These are phyloP conservation scores for Drosophila mayaguana DNA, from an alignment of 2,888 invertebrate species.

Conservation along the genomic window DNA sequence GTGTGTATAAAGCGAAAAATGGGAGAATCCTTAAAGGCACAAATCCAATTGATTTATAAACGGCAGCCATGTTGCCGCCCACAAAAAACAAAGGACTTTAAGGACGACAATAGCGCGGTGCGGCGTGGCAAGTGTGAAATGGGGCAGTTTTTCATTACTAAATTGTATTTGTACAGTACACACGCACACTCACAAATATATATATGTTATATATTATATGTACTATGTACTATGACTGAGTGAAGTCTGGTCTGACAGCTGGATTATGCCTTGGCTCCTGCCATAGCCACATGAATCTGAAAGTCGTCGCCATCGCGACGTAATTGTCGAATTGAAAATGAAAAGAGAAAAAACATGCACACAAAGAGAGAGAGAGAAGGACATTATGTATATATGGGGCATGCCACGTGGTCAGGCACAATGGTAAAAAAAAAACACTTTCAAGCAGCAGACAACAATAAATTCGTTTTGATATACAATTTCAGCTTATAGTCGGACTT, in stretches of 20 bases:
- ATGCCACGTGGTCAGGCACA: constrained; percentile 8
- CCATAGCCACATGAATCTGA: constrained; percentile 15
- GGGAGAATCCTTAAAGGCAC: constrained; percentile 11
- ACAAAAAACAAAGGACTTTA: constrained; percentile 43
- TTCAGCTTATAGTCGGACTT: neutral
- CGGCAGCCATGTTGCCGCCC: constrained; percentile 32
- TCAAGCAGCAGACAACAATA: neutral
- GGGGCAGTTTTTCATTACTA: constrained; percentile 56
- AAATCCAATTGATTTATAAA: constrained; percentile 66
- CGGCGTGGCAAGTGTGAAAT: constrained; percentile 63
- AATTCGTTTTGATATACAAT: too few species aligned
- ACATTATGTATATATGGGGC: neutral
- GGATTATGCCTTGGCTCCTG: constrained; percentile 8
- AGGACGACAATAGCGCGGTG: neutral
- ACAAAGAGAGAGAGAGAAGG: constrained; percentile 10
- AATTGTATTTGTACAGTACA: constrained; percentile 16
- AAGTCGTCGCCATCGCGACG: constrained; percentile 24
- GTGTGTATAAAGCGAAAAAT: neutral
- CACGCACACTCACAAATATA: neutral
- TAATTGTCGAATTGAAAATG: constrained; percentile 63
- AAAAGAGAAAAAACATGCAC: constrained; percentile 18
- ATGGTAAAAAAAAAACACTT: neutral
- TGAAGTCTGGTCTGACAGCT: constrained; percentile 6
- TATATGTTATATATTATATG: neutral
- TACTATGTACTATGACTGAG: neutral